These are phyloP conservation scores for Bombyx mandarina DNA, from an alignment of 1,140 invertebrate genomes.

Conservation along the genomic window DNA sequence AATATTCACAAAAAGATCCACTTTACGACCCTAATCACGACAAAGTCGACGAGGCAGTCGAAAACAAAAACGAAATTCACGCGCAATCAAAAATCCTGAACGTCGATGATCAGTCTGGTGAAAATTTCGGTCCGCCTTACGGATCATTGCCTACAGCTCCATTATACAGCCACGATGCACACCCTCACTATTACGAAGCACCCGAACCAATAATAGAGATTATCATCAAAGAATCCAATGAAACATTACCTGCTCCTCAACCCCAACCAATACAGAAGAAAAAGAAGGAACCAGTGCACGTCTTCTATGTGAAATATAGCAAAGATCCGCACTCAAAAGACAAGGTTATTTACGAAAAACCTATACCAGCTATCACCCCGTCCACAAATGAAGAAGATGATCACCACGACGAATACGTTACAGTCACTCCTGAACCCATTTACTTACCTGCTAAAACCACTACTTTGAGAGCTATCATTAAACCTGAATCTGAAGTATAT, in stretches of 20 bases:
- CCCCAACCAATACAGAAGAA: conserved; percentile 71
- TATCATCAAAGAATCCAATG: conserved; percentile 91
- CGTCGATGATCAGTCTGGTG: conserved; percentile 69
- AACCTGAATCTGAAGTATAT: conserved; percentile 85
- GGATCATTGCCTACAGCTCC: conserved; percentile 65
- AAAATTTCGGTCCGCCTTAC: conserved; percentile 56
- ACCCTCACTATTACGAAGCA: conserved; percentile 78
- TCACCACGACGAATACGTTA: conserved; percentile 65
- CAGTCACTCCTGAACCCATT: conserved; percentile 50
- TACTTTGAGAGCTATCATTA: conserved; percentile 85
- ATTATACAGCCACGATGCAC: conserved; percentile 63
- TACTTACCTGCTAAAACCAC: conserved; percentile 75
- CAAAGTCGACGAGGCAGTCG: conserved; percentile 52
- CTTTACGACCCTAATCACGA: conserved; percentile 74
- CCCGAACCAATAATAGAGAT: conserved; percentile 93
- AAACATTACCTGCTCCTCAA: conserved; percentile 79
- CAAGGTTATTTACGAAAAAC: conserved; percentile 82
- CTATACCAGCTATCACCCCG: conserved; percentile 80
- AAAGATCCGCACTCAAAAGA: conserved; percentile 81
- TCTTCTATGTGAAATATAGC: conserved; percentile 91
- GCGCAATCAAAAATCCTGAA: conserved; percentile 69
- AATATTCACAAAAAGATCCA: conserved; percentile 84
- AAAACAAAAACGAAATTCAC: conserved; percentile 67
- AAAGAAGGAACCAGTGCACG: conserved; percentile 87
- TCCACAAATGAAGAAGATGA: conserved; percentile 75